Percentiles rank a stretch among this genome's conserved stretches.
phyloP scores from a whole-genome alignment of 2,797 vertebrate species.

The Gallinago stenura region DNA sequence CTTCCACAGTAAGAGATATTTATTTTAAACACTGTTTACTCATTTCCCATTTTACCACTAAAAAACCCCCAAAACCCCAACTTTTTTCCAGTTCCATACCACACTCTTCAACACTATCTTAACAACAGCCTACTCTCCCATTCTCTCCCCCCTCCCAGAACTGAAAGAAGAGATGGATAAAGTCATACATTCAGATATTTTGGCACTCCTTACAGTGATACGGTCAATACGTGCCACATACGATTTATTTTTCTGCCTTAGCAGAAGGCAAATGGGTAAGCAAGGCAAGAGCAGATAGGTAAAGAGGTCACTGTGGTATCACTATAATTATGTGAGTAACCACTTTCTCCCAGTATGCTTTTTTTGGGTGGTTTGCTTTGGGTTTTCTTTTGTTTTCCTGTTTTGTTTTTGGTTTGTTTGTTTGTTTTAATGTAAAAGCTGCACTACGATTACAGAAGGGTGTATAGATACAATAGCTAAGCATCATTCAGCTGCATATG shows the following conservation, averaged over 20 bases:
- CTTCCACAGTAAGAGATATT: not conserved
- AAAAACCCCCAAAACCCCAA: not conserved
- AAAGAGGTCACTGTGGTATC: not conserved
- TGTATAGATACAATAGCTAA: not conserved
- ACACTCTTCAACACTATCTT: not conserved
- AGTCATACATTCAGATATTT: not conserved
- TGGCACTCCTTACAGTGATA: not conserved
- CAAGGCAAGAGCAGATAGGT: not conserved
- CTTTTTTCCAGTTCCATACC: not conserved
- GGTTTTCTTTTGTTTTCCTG: not conserved
- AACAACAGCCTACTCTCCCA: not conserved
- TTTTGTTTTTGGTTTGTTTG: not conserved
- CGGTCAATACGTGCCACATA: rapidly evolving
- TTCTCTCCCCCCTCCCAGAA: not conserved
- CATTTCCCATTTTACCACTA: not conserved
- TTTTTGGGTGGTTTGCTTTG: not conserved
- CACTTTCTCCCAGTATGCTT: not conserved
- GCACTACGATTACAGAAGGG: not conserved
- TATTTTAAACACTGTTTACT: not conserved
- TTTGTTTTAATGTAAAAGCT: not conserved
- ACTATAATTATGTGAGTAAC: not conserved
- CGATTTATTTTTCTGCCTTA: not conserved
- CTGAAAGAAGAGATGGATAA: not conserved
- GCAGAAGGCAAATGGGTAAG: not conserved
- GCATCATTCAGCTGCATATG: not conserved